Base-by-base conservation (phyloP, 2,888 invertebrate species). In the Metacarcinus magister region DNA sequence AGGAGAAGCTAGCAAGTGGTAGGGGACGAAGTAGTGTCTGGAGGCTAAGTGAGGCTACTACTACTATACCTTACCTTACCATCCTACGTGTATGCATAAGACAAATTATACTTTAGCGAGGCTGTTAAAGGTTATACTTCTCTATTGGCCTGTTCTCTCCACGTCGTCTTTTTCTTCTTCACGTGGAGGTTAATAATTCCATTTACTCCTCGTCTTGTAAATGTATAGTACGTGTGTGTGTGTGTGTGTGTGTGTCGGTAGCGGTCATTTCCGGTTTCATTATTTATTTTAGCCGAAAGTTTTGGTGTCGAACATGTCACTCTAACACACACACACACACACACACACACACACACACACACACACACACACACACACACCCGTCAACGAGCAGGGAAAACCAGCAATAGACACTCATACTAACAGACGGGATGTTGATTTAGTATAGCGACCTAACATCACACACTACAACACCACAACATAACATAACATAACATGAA, bases 301-400 rank as follows among this genome's bases (percentile, higher is more conserved):
- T 44, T 44, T 44, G n/a, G 13, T 23, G 16, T 16, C 28, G 43
- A 39, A 19, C 92, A 46, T 5, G n/a, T 67, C 4, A 67, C 19
- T 23, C 19, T 67, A 67, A 67, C 67, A 23, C 67, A 67, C 67
- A 67, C 67, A 67, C 67, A 67, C 92, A 92, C 92, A 92, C 92
- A 92, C 92, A 92, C 92, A 92, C 92, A n/a, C 92, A 92, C 92
- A 92, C 48, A 92, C 28, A 46, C 92, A 92, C 92, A 92, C 92
- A 92, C 92, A 92, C 48, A 92, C 92, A 92, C 60, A 60, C 60
- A 60, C 60, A 60, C 60, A 60, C 60, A 60, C 87, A 60, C 23
- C 75, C 87, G 19, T 23, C 23, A 23, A 23, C n/a, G n/a, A 23
- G 5, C 67, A 23, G 23, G n/a, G 23, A 67, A 19, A 67, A 67